These are phyloP conservation scores for Hirtodrosophila histrioides DNA, from an alignment of 2,888 invertebrate species.

Conservation along the genomic window DNA sequence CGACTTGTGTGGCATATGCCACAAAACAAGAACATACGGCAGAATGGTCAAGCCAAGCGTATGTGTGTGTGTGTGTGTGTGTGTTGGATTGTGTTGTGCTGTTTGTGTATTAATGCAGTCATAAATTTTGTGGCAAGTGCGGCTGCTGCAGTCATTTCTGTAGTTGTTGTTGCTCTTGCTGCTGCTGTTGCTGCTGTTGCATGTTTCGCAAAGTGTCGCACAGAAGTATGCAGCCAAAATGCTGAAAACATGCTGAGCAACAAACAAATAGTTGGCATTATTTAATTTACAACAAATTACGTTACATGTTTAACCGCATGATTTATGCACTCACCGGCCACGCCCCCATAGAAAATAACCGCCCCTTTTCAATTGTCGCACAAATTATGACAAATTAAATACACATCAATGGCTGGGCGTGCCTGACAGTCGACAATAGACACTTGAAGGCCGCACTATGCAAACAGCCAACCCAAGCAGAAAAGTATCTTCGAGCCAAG, in stretches of 20 bases:
- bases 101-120: conserved; percentile 65
- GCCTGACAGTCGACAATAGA: conserved; percentile 1
- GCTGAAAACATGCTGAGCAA: conserved; percentile 50
- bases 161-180: conserved; percentile 29
- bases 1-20: conserved; percentile 63
- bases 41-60: conserved; percentile 38
- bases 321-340: conserved; percentile 64
- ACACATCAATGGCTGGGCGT: conserved; percentile 39
- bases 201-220: conserved; percentile 59
- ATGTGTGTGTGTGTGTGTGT: conserved; percentile 11
- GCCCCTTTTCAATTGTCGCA: conserved; percentile 53
- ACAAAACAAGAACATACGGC: conserved; percentile 60
- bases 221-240: conserved; percentile 52
- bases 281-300: conserved; percentile 77
- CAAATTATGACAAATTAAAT: conserved; percentile 72
- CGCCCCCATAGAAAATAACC: neutral
- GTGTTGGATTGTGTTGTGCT: too few relatives aligned
- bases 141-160: conserved; percentile 42
- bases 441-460: conserved; percentile 19
- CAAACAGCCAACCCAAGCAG: conserved; percentile 7
- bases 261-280: conserved; percentile 66
- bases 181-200: conserved; percentile 45
- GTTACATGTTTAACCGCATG: conserved; percentile 74
- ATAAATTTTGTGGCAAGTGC: conserved; percentile 75
- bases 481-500: neutral